Evolutionary conservation across 2,797 vertebrate species (phyloP), one percentile per base, ranked within the genome.

Genomic region (Hemitrygon akajei): DNA sequence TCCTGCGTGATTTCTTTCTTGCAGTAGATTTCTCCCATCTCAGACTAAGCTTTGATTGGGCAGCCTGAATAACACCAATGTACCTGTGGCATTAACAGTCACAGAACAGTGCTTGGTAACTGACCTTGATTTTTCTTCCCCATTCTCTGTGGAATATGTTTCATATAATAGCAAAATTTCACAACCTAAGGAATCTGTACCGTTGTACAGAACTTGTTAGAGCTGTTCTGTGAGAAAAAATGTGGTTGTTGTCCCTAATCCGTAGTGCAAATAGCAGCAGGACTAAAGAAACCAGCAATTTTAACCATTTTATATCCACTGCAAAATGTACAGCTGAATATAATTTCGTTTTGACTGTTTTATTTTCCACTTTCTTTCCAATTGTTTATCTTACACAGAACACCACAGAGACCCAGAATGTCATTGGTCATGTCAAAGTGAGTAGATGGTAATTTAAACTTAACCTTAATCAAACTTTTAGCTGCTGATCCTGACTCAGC

Each of bases 351-450:
- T 93, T 93, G 91, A 93, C 71, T 93, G 69, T 47, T 34, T 20
- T 76, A 47, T 93, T 93, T 93, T 75, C 91, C 37, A 3, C 71
- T 76, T 93, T 76, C 71, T 56, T 93, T 93, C 91, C 71, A 93
- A 93, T 93, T 93, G 91, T 93, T 93, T 93, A 93, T 93, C 69
- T 93, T 56, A 93, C 91, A 73, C 91, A 93, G 91, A 93, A 93
- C 47, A 56, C 91, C 91, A 56, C 91, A 93, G 71, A 93, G 91
- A 93, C 76, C 37, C 91, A 93, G 91, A 93, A 93, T 93, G 91
- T 75, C 91, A 93, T 37, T 93, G 91, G 91, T 93, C 91, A 93
- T 56, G 56, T 56, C 91, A 93, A 93, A 93, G 91, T 93, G 91
- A 93, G 91, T 93, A 93, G 91, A 75, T 93, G 76, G 69, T 40